phyloP scores from a whole-genome alignment of 64 coral and sea anemone species.

The Dendronephthya gigantea region DNA sequence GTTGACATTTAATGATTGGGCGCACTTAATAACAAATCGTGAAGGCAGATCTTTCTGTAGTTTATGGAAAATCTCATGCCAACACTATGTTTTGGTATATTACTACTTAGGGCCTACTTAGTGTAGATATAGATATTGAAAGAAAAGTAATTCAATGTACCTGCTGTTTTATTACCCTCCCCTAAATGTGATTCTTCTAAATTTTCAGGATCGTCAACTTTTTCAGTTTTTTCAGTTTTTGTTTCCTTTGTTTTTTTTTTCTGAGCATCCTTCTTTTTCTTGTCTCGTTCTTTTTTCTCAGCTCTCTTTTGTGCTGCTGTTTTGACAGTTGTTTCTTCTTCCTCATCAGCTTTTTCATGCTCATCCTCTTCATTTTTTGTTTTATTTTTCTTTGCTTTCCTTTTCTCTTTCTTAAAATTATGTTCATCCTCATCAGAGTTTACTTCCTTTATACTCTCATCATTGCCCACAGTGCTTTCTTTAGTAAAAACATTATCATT shows the following conservation, averaged over 20 bases:
- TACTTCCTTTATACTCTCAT: neutral
- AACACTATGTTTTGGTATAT: too few relatives aligned
- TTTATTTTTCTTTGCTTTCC: conserved; percentile 15
- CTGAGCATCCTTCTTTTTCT: conserved; percentile 80
- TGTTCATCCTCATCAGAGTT: neutral
- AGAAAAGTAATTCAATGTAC: too few relatives aligned
- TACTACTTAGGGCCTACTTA: too few relatives aligned
- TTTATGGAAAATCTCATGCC: too few relatives aligned
- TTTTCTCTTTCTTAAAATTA: conserved; percentile 9
- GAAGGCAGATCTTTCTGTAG: too few relatives aligned
- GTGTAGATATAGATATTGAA: too few relatives aligned
- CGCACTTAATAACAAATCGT: too few relatives aligned
- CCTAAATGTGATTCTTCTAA: neutral
- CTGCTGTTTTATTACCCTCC: neutral
- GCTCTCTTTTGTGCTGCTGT: conserved; percentile 96
- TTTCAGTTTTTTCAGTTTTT: conserved; percentile 57
- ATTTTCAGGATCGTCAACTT: conserved; percentile 24
- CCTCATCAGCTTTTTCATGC: neutral
- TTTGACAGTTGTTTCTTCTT: conserved; percentile 43
- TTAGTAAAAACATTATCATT: neutral
- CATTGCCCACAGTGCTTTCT: neutral
- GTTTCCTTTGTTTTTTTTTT: conserved; percentile 47
- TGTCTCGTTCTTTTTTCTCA: conserved; percentile 96
- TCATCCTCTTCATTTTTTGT: conserved; percentile 15
- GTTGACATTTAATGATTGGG: too few relatives aligned